Percentiles rank a stretch among this genome's conserved stretches.
Evolutionary conservation across 2,797 vertebrate species (phyloP).

Genomic region (Okamejei kenojei): DNA sequence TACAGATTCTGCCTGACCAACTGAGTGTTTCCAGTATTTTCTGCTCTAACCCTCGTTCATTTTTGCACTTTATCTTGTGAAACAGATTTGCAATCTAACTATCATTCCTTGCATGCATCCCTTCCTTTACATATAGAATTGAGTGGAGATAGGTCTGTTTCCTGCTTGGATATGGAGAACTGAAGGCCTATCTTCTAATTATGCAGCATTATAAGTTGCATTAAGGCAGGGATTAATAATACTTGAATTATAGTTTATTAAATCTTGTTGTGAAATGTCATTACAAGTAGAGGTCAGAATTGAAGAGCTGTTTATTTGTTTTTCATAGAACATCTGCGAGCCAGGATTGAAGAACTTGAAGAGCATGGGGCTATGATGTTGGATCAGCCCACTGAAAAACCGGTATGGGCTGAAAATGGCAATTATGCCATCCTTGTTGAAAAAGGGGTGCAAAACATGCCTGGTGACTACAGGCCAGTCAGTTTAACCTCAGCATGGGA

Average conservation of each 20-base stretch:
- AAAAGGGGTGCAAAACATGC: no score
- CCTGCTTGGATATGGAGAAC: neutral
- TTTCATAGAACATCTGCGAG: slow-evolving; percentile 9
- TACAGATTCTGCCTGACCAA: no score
- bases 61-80: neutral
- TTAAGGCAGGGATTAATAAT: neutral
- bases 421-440: no score
- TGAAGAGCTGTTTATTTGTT: neutral
- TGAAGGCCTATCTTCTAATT: neutral
- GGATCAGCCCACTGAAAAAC: neutral
- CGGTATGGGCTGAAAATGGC: neutral
- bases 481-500: no score
- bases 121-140: neutral
- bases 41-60: neutral
- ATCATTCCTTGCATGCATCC: neutral
- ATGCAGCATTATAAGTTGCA: neutral
- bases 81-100: neutral
- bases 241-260: neutral
- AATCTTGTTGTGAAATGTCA: neutral
- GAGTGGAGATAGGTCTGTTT: neutral
- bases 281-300: neutral
- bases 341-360: neutral
- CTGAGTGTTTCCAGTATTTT: no score
- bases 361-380: neutral
- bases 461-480: no score